Conservation (phyloP, 2,888 invertebrate genomes). For the Aporophyla nigra region DNA sequence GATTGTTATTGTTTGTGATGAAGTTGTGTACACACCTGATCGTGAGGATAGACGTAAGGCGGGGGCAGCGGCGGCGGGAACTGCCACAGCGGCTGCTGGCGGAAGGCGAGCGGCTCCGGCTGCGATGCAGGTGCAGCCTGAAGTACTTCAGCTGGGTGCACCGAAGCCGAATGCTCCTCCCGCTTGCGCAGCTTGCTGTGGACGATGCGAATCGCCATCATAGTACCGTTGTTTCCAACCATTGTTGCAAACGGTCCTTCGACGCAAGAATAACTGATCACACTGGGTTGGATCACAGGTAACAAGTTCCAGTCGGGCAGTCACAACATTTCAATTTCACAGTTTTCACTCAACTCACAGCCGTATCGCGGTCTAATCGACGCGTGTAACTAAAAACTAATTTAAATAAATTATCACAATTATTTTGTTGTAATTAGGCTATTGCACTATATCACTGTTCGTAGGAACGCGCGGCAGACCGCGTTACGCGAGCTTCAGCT, state of each 20-base stretch:
- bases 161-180: constrained; percentile 94
- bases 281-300: constrained; percentile 89
- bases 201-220: constrained; percentile 97
- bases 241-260: constrained; percentile 91
- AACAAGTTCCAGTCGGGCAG: constrained; percentile 89
- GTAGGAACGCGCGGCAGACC: constrained; percentile 90
- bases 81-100: constrained; percentile 95
- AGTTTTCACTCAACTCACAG: constrained; percentile 90
- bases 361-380: constrained; percentile 86
- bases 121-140: constrained; percentile 89
- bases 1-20: constrained; percentile 60
- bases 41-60: constrained; percentile 94
- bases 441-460: constrained; percentile 91
- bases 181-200: constrained; percentile 97
- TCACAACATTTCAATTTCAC: constrained; percentile 89
- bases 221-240: constrained; percentile 96
- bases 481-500: constrained; percentile 89
- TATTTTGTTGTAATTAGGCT: constrained; percentile 86
- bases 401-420: constrained; percentile 90
- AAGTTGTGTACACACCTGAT: constrained; percentile 93
- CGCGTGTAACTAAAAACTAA: constrained; percentile 87
- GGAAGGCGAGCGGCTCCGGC: constrained; percentile 91
- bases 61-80: constrained; percentile 95
- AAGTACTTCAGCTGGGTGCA: constrained; percentile 93
- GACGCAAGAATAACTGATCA: constrained; percentile 87